Evolutionary conservation across 2,797 vertebrate species (phyloP).

Genomic region (Eremophila alpestris): DNA sequence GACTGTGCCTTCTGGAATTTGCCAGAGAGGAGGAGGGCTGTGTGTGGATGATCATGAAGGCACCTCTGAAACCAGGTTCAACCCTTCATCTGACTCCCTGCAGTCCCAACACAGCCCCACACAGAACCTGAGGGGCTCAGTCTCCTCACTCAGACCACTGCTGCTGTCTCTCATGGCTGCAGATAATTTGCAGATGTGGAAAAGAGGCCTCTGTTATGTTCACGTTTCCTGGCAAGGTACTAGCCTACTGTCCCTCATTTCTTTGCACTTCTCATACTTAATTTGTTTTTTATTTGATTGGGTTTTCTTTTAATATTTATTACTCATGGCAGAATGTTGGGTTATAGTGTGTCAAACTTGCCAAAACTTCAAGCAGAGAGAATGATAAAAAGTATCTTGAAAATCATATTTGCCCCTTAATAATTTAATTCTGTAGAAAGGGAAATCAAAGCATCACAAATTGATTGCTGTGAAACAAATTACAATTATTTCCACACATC

Average conservation of each 20-base stretch:
- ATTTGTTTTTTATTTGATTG: slow-evolving; percentile 18
- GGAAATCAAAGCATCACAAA: slow-evolving; percentile 70
- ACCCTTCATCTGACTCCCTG: neutral
- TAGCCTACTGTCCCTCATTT: neutral
- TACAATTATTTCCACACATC: slow-evolving; percentile 71
- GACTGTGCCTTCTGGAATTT: too few species aligned
- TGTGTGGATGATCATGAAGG: neutral
- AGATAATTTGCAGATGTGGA: neutral
- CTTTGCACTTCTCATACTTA: neutral
- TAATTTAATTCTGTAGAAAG: slow-evolving; percentile 62
- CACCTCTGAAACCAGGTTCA: neutral
- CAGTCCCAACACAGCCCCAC: neutral
- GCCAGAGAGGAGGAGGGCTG: neutral
- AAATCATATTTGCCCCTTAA: slow-evolving; percentile 53
- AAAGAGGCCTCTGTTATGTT: neutral
- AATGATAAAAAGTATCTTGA: slow-evolving; percentile 45
- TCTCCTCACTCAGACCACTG: neutral
- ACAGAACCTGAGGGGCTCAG: neutral
- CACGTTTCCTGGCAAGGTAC: neutral
- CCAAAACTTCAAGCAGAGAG: slow-evolving; percentile 47
- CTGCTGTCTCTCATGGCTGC: neutral
- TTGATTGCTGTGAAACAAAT: slow-evolving; percentile 73
- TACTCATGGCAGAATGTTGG: neutral
- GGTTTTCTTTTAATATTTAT: neutral
- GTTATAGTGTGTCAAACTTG: slow-evolving; percentile 32